These are phyloP conservation scores for Poeciliopsis turrubarensis DNA, from an alignment of 2,113 vertebrate species.

Conservation along the genomic window DNA sequence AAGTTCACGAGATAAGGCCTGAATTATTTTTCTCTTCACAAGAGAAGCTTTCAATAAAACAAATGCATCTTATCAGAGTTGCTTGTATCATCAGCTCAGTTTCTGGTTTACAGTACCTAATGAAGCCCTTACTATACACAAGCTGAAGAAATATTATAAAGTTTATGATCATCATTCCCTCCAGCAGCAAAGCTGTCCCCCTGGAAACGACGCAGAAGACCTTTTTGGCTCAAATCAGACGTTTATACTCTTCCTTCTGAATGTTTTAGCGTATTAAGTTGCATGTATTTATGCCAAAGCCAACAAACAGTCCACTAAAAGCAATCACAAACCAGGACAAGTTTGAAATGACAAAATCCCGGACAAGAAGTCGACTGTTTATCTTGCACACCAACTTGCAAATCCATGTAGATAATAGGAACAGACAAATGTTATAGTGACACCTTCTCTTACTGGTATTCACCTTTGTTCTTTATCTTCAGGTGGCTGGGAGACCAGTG, in stretches of 20 bases:
- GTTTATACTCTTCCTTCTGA: conserved; percentile 71
- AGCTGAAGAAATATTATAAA: conserved; percentile 45
- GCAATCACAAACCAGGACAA: conserved; percentile 60
- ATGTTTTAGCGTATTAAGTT: conserved; percentile 71
- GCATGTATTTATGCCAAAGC: conserved; percentile 67
- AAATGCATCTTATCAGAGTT: conserved; percentile 25
- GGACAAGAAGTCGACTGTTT: conserved; percentile 62
- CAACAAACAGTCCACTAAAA: conserved; percentile 70
- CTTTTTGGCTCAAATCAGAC: conserved; percentile 56
- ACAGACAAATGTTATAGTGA: conserved; percentile 34
- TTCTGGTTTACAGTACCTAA: conserved; percentile 30
- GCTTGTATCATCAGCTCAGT: conserved; percentile 31
- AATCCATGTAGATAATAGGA: conserved; percentile 51
- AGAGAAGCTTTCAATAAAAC: conserved; percentile 11
- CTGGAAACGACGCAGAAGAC: conserved; percentile 17
- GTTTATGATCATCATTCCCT: conserved; percentile 55
- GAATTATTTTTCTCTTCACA: conserved; percentile 1
- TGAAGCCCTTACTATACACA: conserved; percentile 36
- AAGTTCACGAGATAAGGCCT: background rate
- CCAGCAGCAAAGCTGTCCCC: conserved; percentile 34
- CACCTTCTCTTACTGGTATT: conserved; percentile 55
- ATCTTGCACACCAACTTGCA: conserved; percentile 55
- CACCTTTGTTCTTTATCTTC: conserved; percentile 52
- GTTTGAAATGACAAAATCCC: conserved; percentile 58
- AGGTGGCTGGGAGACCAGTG: conserved; percentile 46